A percentile compares a stretch with the other conserved stretches of the same genome.
phyloP scores from a whole-genome alignment of 2,797 vertebrate species.

The Triplophysa yarkandensis region DNA sequence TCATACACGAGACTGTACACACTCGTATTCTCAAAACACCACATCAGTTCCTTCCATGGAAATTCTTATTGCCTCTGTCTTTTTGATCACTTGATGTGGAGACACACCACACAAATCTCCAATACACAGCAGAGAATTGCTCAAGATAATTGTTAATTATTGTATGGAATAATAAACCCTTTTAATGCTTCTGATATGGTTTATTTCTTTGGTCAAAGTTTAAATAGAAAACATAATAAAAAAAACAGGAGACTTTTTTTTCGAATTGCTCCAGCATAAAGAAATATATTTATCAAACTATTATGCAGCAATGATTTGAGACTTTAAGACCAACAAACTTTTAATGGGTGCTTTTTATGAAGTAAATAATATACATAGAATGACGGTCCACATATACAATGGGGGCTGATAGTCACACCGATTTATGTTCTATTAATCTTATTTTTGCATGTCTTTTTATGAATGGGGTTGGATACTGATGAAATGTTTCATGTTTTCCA shows the following conservation, averaged over 20 bases:
- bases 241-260: slow-evolving; percentile 47
- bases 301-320: neutral
- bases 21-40: slow-evolving; percentile 57
- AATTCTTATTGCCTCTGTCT: slow-evolving; percentile 69
- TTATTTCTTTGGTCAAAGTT: slow-evolving; percentile 53
- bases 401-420: too few species aligned
- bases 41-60: slow-evolving; percentile 73
- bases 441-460: neutral
- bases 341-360: slow-evolving; percentile 13
- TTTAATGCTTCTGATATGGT: slow-evolving; percentile 24
- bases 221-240: slow-evolving; percentile 58
- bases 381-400: neutral
- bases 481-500: slow-evolving; percentile 22
- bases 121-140: slow-evolving; percentile 64
- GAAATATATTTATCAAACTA: slow-evolving; percentile 8
- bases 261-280: slow-evolving; percentile 49
- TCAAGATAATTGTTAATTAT: slow-evolving; percentile 65
- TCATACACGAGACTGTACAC: slow-evolving; percentile 27
- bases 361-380: neutral
- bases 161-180: slow-evolving; percentile 62
- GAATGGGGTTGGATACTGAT: slow-evolving; percentile 11
- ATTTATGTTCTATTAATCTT: neutral
- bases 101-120: slow-evolving; percentile 65
- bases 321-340: slow-evolving; percentile 27
- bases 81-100: slow-evolving; percentile 59